Evolutionary conservation across 2,113 vertebrate species (phyloP).

Genomic region (Rostratula benghalensis): DNA sequence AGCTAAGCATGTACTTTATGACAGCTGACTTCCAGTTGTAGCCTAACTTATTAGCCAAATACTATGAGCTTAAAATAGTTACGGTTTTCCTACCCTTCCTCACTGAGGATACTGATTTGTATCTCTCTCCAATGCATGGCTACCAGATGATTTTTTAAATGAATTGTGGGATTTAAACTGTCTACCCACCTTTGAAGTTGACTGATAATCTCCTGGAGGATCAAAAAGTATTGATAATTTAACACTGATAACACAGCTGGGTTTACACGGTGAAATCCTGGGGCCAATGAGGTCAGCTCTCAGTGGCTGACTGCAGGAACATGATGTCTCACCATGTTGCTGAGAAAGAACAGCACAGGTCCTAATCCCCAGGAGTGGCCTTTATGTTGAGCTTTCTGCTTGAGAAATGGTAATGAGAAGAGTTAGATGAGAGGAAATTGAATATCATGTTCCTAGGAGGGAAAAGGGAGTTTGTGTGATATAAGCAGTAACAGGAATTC

Average conservation of each 20-base stretch:
- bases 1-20: not conserved
- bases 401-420: not conserved
- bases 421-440: not conserved
- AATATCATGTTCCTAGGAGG: not conserved
- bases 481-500: not conserved
- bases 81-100: not conserved
- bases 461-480: not conserved
- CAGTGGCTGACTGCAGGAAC: not conserved
- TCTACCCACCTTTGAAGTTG: not conserved
- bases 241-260: not conserved
- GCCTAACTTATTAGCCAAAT: not conserved
- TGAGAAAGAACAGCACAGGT: not conserved
- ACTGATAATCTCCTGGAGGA: not conserved
- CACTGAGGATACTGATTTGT: not conserved
- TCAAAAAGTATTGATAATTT: not conserved
- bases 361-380: not conserved
- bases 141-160: not conserved
- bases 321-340: fast-evolving
- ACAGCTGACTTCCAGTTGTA: not conserved
- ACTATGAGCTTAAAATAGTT: not conserved
- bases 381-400: not conserved
- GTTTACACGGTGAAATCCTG: not conserved
- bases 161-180: not conserved
- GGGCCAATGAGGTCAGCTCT: not conserved
- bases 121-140: not conserved